Evolutionary conservation across 1,140 invertebrate species (phyloP), one percentile per base, ranked within the genome.

Genomic region (Drosophila burlai): DNA sequence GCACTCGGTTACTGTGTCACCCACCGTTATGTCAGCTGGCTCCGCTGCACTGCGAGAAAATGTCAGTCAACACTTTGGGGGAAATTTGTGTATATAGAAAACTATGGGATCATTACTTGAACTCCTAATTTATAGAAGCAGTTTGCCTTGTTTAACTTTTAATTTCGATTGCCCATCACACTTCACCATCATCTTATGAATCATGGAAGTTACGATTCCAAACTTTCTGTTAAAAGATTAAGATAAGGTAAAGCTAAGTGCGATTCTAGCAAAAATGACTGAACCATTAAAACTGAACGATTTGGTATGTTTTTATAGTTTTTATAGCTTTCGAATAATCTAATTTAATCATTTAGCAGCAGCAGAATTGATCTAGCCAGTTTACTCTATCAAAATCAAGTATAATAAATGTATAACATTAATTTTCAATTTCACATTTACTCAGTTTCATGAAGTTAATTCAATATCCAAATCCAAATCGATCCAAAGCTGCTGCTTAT

Each of bases 1-100:
- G 67, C 67, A 71, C 49, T 71, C 49, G 67, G 67, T 71, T 71
- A 71, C 64, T 71, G 67, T 71, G 67, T 71, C 67, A 71, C 11
- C 11, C 54, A 5, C 36, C 54, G 57, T 59, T 45, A 59, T 31
- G 6, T 18, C 63, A 63, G 63, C 58, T 66, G 63, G 36, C n/a
- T 2, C 1, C 13, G 13, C 0, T 66, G 29, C 63, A 66, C 63
- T 26, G 11, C 11, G 3, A 63, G 21, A 63, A 66, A 45, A 45
- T 8, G 6, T 0, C 4, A 24, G 15, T 4, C 0, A 43, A 10
- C 0, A 60, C 1, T 13, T 13, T 15, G 1, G 11, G 0, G 1
- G 1, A 15, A 15, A 54, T 36, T 15, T 5, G 3, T 4, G 10
- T 8, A 4, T 8, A 24, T 24, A 34, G 29, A 4, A 5, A 16